Evolutionary conservation across 2,113 vertebrate genomes (phyloP).

Genomic region (Sarotherodon lohbergeri): DNA sequence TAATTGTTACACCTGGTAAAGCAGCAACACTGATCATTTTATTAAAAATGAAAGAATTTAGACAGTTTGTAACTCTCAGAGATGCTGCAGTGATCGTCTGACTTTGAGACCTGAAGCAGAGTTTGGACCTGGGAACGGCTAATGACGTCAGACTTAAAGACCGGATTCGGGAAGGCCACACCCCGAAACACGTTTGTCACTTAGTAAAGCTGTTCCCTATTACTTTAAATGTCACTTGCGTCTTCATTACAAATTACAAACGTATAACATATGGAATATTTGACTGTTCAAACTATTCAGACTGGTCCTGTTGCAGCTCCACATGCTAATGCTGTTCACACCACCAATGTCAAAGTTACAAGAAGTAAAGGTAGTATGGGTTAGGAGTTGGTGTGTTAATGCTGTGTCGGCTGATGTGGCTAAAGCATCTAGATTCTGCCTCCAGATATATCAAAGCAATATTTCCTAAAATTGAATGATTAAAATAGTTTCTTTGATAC

Average conservation of each 20-base stretch:
- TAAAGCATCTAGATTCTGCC: not conserved
- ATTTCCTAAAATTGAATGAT: not conserved
- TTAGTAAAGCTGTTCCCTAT: not conserved
- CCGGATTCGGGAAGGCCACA: not conserved
- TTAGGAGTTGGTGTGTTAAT: not conserved
- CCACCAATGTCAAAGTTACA: not conserved
- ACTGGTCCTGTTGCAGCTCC: not conserved
- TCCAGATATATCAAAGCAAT: not conserved
- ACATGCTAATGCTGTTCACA: not conserved
- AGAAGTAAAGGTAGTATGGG: not conserved
- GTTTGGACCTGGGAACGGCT: not conserved
- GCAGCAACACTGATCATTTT: rapidly evolving
- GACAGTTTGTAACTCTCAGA: rapidly evolving
- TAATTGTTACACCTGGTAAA: rapidly evolving
- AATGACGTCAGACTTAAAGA: not conserved
- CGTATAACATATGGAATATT: not conserved
- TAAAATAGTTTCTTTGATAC: not conserved
- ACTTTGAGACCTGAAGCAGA: not conserved
- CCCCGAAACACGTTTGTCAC: not conserved
- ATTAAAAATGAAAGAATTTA: rapidly evolving
- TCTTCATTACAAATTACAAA: not conserved
- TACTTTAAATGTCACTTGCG: not conserved
- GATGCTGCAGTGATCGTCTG: rapidly evolving
- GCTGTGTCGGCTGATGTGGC: not conserved
- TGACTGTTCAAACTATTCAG: not conserved